phyloP scores from a whole-genome alignment of 2,888 invertebrate genomes.

The Drosophila sordidula region DNA sequence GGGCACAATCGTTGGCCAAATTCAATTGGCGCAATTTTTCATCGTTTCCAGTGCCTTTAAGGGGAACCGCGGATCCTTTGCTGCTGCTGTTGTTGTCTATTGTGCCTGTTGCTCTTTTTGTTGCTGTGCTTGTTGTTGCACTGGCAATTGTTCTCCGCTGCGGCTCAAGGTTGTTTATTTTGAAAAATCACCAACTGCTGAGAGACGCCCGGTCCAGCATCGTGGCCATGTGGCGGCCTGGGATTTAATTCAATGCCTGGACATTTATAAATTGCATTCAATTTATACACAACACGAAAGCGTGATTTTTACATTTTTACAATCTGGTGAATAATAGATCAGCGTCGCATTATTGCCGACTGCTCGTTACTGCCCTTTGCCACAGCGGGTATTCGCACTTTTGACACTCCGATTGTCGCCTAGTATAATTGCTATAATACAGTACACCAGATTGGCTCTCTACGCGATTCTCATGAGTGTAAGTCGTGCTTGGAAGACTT shows the following conservation, averaged over 20 bases:
- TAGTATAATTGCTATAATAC: conserved; percentile 13
- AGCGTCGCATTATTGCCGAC: conserved; percentile 68
- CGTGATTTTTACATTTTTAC: conserved; percentile 82
- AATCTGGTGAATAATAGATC: conserved; percentile 79
- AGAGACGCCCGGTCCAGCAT: conserved; percentile 37
- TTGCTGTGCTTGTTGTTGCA: conserved; percentile 45
- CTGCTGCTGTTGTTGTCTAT: conserved; percentile 57
- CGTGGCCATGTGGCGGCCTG: conserved; percentile 71
- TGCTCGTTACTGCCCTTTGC: conserved; percentile 37
- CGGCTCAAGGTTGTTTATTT: conserved; percentile 80
- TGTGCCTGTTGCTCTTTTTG: conserved; percentile 56
- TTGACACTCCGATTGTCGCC: conserved; percentile 29
- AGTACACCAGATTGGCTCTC: background rate
- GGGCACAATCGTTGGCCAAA: conserved; percentile 76
- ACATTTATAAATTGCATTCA: conserved; percentile 85
- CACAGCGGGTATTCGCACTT: conserved; percentile 32
- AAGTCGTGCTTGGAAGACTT: background rate
- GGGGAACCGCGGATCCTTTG: conserved; percentile 69
- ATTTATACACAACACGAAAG: conserved; percentile 83
- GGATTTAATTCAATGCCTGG: conserved; percentile 82
- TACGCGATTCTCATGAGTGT: background rate
- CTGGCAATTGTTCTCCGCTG: conserved; percentile 72
- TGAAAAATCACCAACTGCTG: conserved; percentile 76
- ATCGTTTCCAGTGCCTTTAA: conserved; percentile 66
- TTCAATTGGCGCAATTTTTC: conserved; percentile 84